Evolutionary conservation across 2,888 invertebrate species (phyloP), one percentile per base, ranked within the genome.

Genomic region (Drosophila koepferae): DNA sequence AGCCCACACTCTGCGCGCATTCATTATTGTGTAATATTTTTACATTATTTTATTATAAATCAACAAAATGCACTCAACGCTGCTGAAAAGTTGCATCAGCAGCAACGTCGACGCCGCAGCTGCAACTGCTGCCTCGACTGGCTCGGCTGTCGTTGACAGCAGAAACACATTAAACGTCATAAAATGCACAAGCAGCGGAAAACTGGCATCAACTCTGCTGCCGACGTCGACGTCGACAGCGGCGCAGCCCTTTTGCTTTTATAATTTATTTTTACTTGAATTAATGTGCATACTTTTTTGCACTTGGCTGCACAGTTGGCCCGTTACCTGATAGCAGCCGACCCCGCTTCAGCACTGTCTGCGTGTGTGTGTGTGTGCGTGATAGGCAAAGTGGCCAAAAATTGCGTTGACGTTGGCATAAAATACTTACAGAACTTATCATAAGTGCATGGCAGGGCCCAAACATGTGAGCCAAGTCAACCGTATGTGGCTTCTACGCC

Each of bases 41-140:
- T 77, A 89, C 83, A 89, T 91, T 91, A 91, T 90, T 90, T 89
- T 91, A 90, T 90, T 91, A 90, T 90, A 90, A 90, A 90, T 90
- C 89, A 90, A 90, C 85, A 81, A 90, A 89, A 87, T 91, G 89
- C 91, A 90, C 87, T 87, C 87, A 84, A 74, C 86, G 89, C 81
- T 71, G 80, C 69, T 71, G 61, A 68, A 85, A 88, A 85, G 66
- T 89, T 84, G 84, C 84, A 86, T 64, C 64, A 64, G 61, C 67
- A 65, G 44, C 64, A 63, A 43, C 77, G 70, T 28, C 75, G 66
- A 51, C 70, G 67, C 41, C 46, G 43, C 34, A 49, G 28, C 20
- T 10, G 54, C 34, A 18, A 18, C 43, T 10, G 18, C 43, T 43
- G 44, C 41, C 41, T 41, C 9, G 41, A 8, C n/a, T 41, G 41